These are phyloP conservation scores for Podarcis muralis DNA, from an alignment of 2,113 vertebrate genomes.

Conservation along the genomic window DNA sequence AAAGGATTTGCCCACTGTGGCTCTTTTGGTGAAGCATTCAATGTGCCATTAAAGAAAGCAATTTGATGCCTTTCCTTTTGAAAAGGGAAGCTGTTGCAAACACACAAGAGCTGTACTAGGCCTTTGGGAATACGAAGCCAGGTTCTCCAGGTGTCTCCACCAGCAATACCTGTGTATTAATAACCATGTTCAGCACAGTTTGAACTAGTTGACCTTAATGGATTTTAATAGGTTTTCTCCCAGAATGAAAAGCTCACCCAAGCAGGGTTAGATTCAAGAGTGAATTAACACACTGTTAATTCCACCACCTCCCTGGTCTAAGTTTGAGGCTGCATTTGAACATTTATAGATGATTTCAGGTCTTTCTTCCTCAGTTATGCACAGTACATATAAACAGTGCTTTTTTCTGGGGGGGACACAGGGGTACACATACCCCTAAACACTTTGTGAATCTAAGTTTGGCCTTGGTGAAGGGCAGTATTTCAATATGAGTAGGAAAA, in stretches of 20 bases:
- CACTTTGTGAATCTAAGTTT: too few relatives aligned
- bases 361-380: background rate
- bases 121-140: background rate
- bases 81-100: background rate
- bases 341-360: background rate
- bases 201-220: conserved; percentile 8
- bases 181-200: background rate
- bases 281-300: background rate
- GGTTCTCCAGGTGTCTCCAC: conserved; percentile 35
- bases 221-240: conserved; percentile 20
- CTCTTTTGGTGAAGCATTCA: background rate
- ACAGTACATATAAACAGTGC: too few relatives aligned
- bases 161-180: background rate
- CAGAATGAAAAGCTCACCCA: background rate
- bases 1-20: background rate
- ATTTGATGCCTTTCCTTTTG: background rate
- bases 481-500: too few relatives aligned
- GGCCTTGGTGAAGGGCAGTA: too few relatives aligned
- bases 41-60: background rate
- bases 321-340: background rate
- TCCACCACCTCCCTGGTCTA: background rate
- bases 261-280: conserved; percentile 26
- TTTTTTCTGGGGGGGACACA: too few relatives aligned
- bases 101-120: background rate
- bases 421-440: too few relatives aligned